A percentile compares a stretch with the other conserved stretches of the same genome.
phyloP scores from a whole-genome alignment of 2,888 invertebrate genomes.

The Baronia brevicornis region DNA sequence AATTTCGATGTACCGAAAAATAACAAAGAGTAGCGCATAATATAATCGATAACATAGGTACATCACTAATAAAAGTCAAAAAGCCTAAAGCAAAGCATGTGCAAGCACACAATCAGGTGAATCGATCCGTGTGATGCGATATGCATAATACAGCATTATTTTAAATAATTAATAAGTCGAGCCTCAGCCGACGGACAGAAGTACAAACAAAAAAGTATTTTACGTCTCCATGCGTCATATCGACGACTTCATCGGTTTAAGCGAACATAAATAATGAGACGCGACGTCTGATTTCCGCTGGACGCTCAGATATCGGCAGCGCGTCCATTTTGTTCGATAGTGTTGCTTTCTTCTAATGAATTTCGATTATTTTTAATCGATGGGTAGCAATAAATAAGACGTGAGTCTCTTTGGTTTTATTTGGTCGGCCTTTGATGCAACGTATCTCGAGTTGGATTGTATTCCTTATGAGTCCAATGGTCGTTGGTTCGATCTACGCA shows the following conservation, averaged over 20 bases:
- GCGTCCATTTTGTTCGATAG: conserved; percentile 26
- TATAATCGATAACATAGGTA: too few relatives aligned
- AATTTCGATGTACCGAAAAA: too few relatives aligned
- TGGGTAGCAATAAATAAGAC: conserved; percentile 5
- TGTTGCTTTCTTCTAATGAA: conserved; percentile 15
- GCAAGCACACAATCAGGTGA: conserved; percentile 22
- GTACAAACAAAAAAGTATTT: conserved; percentile 65
- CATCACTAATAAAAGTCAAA: too few relatives aligned
- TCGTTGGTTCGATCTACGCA: too few relatives aligned
- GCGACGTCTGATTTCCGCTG: conserved; percentile 63
- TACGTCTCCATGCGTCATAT: conserved; percentile 56
- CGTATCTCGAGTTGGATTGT: too few relatives aligned
- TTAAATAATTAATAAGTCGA: conserved; percentile 67
- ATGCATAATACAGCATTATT: conserved; percentile 69
- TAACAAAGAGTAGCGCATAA: too few relatives aligned
- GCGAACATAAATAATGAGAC: conserved; percentile 63
- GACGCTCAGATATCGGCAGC: conserved; percentile 19
- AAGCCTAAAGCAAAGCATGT: conserved; percentile 3
- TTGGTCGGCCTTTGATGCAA: too few relatives aligned
- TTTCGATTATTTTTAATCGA: conserved; percentile 8
- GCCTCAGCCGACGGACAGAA: conserved; percentile 43
- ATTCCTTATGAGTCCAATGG: too few relatives aligned
- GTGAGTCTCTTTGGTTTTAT: too few relatives aligned
- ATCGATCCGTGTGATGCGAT: conserved; percentile 58
- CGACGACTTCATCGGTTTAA: conserved; percentile 61